Percentiles rank a stretch among this genome's conserved stretches.
These are phyloP conservation scores for Lithobates pipiens DNA, from an alignment of 2,797 vertebrate species.

Conservation along the genomic window DNA sequence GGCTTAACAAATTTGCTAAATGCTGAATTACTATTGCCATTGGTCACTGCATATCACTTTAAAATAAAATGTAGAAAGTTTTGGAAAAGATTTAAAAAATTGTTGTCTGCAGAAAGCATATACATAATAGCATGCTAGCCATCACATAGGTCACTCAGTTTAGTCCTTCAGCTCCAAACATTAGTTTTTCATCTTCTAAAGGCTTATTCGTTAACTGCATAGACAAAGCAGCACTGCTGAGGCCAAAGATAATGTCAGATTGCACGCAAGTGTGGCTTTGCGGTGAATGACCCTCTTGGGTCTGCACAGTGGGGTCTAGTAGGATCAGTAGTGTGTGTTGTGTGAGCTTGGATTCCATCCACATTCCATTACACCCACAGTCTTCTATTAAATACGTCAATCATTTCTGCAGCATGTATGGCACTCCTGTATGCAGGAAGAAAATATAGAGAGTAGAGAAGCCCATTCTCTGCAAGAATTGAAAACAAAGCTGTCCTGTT, in stretches of 20 bases:
- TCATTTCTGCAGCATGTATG: conserved; percentile 68
- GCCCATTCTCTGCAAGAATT: conserved; percentile 48
- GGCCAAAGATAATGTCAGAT: conserved; percentile 61
- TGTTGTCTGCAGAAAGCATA: conserved; percentile 14
- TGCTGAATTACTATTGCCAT: neutral
- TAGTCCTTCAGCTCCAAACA: conserved; percentile 55
- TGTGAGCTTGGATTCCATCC: conserved; percentile 68
- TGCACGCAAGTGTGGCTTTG: conserved; percentile 56
- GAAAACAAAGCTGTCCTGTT: conserved; percentile 53
- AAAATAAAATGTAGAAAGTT: neutral
- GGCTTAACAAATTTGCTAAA: neutral
- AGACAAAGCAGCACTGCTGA: conserved; percentile 22
- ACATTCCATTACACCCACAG: conserved; percentile 75
- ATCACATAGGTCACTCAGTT: conserved; percentile 38
- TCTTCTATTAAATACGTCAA: conserved; percentile 70
- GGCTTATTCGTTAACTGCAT: conserved; percentile 29
- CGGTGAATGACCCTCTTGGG: conserved; percentile 38
- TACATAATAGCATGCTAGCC: conserved; percentile 3
- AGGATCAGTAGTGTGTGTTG: conserved; percentile 64
- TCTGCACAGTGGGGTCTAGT: conserved; percentile 38
- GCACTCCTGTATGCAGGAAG: conserved; percentile 62
- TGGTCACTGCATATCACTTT: neutral
- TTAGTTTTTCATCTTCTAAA: conserved; percentile 56
- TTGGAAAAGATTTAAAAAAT: neutral
- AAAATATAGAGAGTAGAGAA: conserved; percentile 63